These are phyloP conservation scores for Fukomys damarensis DNA, from an alignment of 2,113 vertebrate species.

Conservation along the genomic window DNA sequence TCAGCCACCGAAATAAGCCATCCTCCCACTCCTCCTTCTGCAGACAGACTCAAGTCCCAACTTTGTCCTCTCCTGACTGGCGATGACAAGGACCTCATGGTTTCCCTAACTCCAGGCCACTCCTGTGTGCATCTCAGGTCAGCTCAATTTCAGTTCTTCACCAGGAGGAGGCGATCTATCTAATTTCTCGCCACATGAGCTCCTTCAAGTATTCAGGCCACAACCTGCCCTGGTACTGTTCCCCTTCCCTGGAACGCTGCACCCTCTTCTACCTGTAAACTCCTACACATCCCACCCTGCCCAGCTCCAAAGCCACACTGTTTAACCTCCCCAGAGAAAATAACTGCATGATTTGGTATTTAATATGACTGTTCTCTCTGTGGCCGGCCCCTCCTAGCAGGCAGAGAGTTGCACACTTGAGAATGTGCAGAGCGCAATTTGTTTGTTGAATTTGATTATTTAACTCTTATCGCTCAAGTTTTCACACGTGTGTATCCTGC, in stretches of 20 bases:
- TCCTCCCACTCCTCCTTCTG: background rate
- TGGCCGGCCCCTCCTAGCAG: background rate
- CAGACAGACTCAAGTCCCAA: background rate
- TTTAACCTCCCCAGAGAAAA: background rate
- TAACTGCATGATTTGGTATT: background rate
- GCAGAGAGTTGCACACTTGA: accelerated
- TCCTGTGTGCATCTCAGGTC: background rate
- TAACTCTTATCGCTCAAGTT: background rate
- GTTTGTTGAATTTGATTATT: background rate
- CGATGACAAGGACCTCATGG: background rate
- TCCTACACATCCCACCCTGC: background rate
- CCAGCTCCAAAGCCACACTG: background rate
- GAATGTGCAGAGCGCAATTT: background rate
- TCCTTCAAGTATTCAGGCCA: background rate
- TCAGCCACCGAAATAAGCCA: background rate
- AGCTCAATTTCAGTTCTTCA: background rate
- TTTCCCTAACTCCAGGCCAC: background rate
- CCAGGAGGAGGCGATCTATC: background rate
- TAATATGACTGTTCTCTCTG: no score
- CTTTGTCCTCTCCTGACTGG: background rate
- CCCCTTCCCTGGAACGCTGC: background rate
- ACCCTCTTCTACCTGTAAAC: background rate
- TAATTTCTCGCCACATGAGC: background rate
- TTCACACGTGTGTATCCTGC: background rate
- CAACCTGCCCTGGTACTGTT: background rate